A percentile compares a stretch with the other conserved stretches of the same genome.
Conservation (phyloP, 2,797 vertebrate species). For the Poliocrania exsul region DNA sequence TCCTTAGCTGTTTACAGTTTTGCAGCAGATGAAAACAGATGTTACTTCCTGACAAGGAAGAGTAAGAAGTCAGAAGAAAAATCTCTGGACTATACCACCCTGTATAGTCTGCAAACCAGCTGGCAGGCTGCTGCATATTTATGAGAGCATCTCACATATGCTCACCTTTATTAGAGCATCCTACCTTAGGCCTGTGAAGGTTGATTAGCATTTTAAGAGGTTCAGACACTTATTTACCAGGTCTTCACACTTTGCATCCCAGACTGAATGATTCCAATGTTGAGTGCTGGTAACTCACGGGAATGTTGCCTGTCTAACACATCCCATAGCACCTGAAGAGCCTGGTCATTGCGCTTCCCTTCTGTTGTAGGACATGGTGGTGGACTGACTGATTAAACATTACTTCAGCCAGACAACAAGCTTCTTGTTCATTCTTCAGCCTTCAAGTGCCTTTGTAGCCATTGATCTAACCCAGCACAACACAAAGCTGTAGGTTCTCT, state of each 20-base stretch:
- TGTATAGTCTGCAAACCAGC: neutral
- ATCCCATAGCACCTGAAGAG: neutral
- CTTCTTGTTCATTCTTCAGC: neutral
- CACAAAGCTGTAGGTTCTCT: accelerated
- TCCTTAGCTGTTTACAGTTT: neutral
- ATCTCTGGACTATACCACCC: neutral
- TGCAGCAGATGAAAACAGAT: neutral
- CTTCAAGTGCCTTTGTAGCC: neutral
- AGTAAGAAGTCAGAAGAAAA: neutral
- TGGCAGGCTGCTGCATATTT: neutral
- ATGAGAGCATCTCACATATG: neutral
- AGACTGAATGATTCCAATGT: accelerated
- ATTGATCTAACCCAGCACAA: too few relatives aligned
- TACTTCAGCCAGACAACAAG: neutral
- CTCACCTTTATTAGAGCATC: neutral
- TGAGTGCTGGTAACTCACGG: neutral
- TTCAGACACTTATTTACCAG: neutral
- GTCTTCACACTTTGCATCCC: neutral
- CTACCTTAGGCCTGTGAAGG: neutral
- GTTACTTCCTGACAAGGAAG: neutral
- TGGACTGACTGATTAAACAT: neutral
- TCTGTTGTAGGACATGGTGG: neutral
- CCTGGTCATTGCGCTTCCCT: neutral
- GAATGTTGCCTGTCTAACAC: neutral
- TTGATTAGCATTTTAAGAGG: neutral